Conservation (phyloP, 1,140 invertebrate species). For the Mycetomoellerius zeteki region DNA sequence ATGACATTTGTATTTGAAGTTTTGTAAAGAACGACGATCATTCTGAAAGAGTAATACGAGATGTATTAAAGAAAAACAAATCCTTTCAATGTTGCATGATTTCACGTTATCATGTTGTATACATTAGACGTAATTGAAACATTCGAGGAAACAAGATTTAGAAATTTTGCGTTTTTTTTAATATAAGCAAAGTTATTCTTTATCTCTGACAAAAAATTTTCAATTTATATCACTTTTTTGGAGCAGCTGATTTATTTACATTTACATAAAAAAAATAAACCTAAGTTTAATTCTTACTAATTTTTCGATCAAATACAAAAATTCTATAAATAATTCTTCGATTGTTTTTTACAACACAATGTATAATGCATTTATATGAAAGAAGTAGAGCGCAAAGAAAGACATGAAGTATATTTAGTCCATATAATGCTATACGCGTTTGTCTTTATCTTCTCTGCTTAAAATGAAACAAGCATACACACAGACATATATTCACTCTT, state of each 20-base stretch:
- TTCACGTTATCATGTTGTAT: background rate
- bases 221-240: background rate
- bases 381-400: background rate
- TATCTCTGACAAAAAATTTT: background rate
- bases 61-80: constrained; percentile 15
- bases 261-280: background rate
- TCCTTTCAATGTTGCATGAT: background rate
- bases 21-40: background rate
- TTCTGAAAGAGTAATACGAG: background rate
- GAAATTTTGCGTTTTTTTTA: background rate
- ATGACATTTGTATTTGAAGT: background rate
- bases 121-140: background rate
- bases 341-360: background rate
- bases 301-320: background rate
- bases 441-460: background rate
- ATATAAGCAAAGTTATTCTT: background rate
- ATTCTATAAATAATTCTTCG: background rate
- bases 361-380: background rate
- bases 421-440: background rate
- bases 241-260: background rate
- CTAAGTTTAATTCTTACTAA: background rate
- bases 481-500: background rate
- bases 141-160: background rate
- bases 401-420: too few relatives aligned
- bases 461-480: constrained; percentile 11